These are phyloP conservation scores for Gerosis bhagava DNA, from an alignment of 2,888 invertebrate genomes.

Conservation along the genomic window DNA sequence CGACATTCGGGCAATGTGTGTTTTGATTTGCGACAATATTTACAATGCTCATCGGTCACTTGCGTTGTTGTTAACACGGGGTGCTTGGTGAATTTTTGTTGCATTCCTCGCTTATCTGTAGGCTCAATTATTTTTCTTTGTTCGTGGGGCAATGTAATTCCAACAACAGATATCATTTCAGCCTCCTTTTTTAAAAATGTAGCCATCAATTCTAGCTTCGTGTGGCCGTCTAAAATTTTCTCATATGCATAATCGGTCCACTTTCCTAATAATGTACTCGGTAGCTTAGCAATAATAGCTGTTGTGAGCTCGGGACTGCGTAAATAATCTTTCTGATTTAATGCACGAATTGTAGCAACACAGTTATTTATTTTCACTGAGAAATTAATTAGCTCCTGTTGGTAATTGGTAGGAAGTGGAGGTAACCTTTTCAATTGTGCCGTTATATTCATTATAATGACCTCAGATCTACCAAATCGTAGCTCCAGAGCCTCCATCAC, in stretches of 20 bases:
- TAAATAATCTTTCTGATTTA: conserved; percentile 7
- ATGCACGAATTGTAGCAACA: conserved; percentile 4
- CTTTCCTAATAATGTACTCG: conserved; percentile 11
- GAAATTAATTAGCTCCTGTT: conserved; percentile 8
- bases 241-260: conserved; percentile 13
- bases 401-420: conserved; percentile 8
- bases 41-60: too few relatives aligned
- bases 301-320: conserved; percentile 9
- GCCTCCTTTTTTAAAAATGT: conserved; percentile 24
- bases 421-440: conserved; percentile 9
- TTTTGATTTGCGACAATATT: neutral
- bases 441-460: conserved; percentile 6
- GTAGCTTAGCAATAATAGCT: conserved; percentile 9
- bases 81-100: too few relatives aligned
- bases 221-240: too few relatives aligned
- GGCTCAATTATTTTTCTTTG: too few relatives aligned
- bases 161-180: conserved; percentile 14
- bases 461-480: conserved; percentile 9
- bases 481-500: conserved; percentile 13
- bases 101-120: too few relatives aligned
- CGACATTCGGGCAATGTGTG: conserved; percentile 30
- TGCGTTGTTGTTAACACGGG: too few relatives aligned
- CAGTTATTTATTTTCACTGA: conserved; percentile 13
- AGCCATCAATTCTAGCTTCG: neutral
- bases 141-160: too few relatives aligned